Base-by-base conservation (phyloP, 2,113 vertebrate species). In the Eudorcas thomsonii region DNA sequence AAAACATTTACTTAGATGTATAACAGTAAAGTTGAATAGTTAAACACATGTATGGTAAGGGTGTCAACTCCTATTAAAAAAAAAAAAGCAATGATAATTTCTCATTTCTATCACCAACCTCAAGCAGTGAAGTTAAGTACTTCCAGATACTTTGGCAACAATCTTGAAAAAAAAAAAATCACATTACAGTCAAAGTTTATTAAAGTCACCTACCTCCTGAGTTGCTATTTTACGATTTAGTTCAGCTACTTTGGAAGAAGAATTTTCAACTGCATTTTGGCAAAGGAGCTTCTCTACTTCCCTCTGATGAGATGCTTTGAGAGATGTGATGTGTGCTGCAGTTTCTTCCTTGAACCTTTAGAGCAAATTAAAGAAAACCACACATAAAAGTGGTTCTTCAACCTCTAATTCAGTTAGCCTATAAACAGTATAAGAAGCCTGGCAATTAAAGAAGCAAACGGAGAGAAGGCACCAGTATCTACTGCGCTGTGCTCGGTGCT, bases 201-300 rank as follows among this genome's bases (percentile, higher is more conserved):
- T 80, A 67, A 86, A 74, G 39, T 48, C 28, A 71, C 39, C n/a
- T 98, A 99, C 99, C 99, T 99, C 99, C 96, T 99, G 99, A 78
- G 99, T 93, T 97, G 98, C 98, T 93, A 99, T 95, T 98, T 99
- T 99, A 97, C 99, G 99, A 97, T 98, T 98, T 64, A 99, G 98
- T 90, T 99, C 99, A 54, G 99, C 99, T 60, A 99, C 98, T 98
- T 99, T 99, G 82, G 99, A 99, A 91, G 99, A 96, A 15, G 99
- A 99, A 98, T 99, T 99, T 59, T 99, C 99, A 67, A 99, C 92
- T 55, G 99, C 99, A 17, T 99, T 98, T 92, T 98, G 95, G 84
- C 99, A 99, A 60, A 99, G 97, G 87, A 99, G 98, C 23, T 98
- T 98, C 97, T 99, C 99, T 15, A 99, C 2, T 87, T 99, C 99